Evolutionary conservation across 2,113 vertebrate species (phyloP).

Genomic region (Alligator sinensis): DNA sequence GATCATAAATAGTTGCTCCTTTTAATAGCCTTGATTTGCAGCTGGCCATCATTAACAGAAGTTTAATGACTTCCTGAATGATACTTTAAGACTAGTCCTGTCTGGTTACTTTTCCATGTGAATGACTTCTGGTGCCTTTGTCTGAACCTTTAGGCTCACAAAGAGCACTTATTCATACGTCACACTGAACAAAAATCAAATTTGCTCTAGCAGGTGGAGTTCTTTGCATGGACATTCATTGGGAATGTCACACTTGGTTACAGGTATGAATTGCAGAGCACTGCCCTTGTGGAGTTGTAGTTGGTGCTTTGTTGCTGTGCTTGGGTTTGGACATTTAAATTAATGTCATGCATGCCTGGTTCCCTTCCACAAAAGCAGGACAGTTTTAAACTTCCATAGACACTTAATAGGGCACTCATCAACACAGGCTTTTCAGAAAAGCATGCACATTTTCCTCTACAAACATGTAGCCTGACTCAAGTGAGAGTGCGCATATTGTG

Average conservation of each 20-base stretch:
- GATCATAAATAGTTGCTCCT: not conserved
- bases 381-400: not conserved
- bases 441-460: not conserved
- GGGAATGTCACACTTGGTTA: not conserved
- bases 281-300: not conserved
- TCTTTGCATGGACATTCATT: not conserved
- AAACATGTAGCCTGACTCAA: not conserved
- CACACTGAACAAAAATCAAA: not conserved
- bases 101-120: not conserved
- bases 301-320: not conserved
- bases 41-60: not conserved
- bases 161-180: not conserved
- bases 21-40: not conserved
- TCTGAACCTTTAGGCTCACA: not conserved
- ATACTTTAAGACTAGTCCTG: not conserved
- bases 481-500: not conserved
- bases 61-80: not conserved
- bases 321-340: not conserved
- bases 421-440: not conserved
- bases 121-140: not conserved
- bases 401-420: not conserved
- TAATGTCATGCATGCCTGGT: not conserved
- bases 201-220: not conserved
- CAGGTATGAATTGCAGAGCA: not conserved
- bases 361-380: not conserved